Evolutionary conservation across 1,140 invertebrate genomes (phyloP).

Genomic region (Oncopodura yosiiana): DNA sequence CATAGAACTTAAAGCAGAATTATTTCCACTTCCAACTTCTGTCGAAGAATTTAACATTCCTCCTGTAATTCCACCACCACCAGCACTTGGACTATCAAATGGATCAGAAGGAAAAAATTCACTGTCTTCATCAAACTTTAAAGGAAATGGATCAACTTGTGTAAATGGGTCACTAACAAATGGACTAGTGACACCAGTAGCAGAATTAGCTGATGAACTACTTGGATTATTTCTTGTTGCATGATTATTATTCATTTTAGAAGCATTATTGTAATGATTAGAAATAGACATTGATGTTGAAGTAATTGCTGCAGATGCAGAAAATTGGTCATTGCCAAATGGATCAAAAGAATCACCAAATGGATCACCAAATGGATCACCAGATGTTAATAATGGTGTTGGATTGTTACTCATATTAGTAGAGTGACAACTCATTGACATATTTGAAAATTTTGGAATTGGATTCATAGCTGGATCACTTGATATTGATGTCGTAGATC

Average conservation of each 20-base stretch:
- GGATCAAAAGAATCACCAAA: slow-evolving; percentile 69
- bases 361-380: slow-evolving; percentile 53
- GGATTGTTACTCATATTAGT: slow-evolving; percentile 32
- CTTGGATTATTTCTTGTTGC: background rate
- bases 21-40: background rate
- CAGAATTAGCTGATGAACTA: slow-evolving; percentile 2
- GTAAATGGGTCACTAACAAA: slow-evolving; percentile 28
- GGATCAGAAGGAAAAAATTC: slow-evolving; percentile 29
- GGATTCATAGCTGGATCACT: slow-evolving; percentile 32
- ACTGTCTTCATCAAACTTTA: slow-evolving; percentile 15
- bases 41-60: background rate
- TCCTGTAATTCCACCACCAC: slow-evolving; percentile 8
- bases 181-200: slow-evolving; percentile 3
- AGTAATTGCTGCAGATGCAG: background rate
- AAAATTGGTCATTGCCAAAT: too few relatives aligned
- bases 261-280: background rate
- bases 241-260: background rate
- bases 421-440: background rate
- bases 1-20: background rate
- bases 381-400: slow-evolving; percentile 35
- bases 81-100: slow-evolving; percentile 32
- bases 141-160: slow-evolving; percentile 33
- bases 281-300: background rate
- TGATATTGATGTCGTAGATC: slow-evolving; percentile 32
- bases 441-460: slow-evolving; percentile 12